Evolutionary conservation across 2,797 vertebrate species (phyloP), one percentile per base, ranked within the genome.

Genomic region (Merluccius polli): DNA sequence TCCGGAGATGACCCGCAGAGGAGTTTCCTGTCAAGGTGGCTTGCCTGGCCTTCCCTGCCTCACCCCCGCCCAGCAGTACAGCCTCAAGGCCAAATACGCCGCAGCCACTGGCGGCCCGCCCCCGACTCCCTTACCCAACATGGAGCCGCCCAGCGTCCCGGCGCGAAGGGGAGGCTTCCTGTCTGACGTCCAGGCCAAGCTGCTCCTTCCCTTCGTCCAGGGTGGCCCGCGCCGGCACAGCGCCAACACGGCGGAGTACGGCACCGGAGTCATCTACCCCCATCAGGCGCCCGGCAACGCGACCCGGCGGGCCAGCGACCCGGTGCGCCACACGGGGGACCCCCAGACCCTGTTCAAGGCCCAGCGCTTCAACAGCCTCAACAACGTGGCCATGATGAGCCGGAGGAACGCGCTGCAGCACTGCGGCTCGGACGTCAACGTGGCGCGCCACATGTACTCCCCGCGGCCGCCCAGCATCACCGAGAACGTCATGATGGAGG

Each of bases 401-500:
- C 86, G 95, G 74, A 92, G 93, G 68, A 92, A 93, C 75, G 83
- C 93, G 0, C 82, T 95, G 70, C 94, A 95, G 80, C 93, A 94
- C 69, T 92, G 93, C 0, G 91, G 94, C 38, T 94, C 96, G 0
- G 96, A 98, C 15, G 86, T 88, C 52, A 93, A 91, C 74, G 87
- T 95, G 44, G 80, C 93, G 72, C 86, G 91, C 32, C 95, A 95
- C 27, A 86, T 96, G 83, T 99, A 98, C 89, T 96, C 97, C 1
- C 96, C 97, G 0, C 94, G 94, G 0, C 95, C 98, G 0, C 95
- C 96, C 6, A 97, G 96, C 89, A 98, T 99, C 81, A 96, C 93
- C 0, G 98, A 98, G 87, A 97, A 98, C 0, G 94, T 97, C 4
- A 93, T 97, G 87, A 90, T 99, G 95, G 97, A 99, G 84, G 91